Conservation (phyloP, 2,888 invertebrate species). For the Eretmocerus hayati region DNA sequence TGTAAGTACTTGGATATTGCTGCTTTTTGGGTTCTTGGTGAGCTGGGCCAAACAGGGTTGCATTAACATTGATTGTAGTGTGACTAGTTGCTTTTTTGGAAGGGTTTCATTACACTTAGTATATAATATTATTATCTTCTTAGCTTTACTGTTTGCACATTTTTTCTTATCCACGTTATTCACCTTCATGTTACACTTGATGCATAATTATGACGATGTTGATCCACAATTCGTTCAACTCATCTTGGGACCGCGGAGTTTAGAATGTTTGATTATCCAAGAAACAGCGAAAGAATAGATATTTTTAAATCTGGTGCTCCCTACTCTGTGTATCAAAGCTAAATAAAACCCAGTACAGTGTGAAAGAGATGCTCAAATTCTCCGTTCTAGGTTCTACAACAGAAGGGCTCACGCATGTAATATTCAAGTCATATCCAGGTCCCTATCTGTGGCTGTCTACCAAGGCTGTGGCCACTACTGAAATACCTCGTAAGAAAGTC, state of each 20-base stretch:
- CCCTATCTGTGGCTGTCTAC: slow-evolving; percentile 17
- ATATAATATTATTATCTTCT: slow-evolving; percentile 2
- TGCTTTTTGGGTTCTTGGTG: slow-evolving; percentile 20
- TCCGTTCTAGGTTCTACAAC: slow-evolving; percentile 66
- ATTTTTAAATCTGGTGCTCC: too few species aligned
- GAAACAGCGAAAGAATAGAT: too few species aligned
- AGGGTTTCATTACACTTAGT: not conserved
- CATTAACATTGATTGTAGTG: slow-evolving; percentile 12
- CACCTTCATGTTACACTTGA: too few species aligned
- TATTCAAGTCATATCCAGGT: slow-evolving; percentile 22
- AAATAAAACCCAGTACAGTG: too few species aligned
- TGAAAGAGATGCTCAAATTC: too few species aligned
- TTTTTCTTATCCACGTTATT: too few species aligned
- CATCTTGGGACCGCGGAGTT: too few species aligned
- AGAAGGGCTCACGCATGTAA: slow-evolving; percentile 92
- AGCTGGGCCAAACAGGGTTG: slow-evolving; percentile 6
- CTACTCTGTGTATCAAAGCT: too few species aligned
- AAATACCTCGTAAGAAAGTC: slow-evolving; percentile 19
- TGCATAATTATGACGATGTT: too few species aligned
- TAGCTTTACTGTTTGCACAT: slow-evolving; percentile 19
- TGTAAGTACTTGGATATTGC: slow-evolving; percentile 7
- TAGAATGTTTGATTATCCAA: too few species aligned
- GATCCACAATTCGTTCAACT: too few species aligned
- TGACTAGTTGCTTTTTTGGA: not conserved
- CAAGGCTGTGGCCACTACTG: slow-evolving; percentile 19